Percentiles rank a stretch among this genome's conserved stretches.
phyloP scores from a whole-genome alignment of 2,888 invertebrate species.

The Thalpophila matura region DNA sequence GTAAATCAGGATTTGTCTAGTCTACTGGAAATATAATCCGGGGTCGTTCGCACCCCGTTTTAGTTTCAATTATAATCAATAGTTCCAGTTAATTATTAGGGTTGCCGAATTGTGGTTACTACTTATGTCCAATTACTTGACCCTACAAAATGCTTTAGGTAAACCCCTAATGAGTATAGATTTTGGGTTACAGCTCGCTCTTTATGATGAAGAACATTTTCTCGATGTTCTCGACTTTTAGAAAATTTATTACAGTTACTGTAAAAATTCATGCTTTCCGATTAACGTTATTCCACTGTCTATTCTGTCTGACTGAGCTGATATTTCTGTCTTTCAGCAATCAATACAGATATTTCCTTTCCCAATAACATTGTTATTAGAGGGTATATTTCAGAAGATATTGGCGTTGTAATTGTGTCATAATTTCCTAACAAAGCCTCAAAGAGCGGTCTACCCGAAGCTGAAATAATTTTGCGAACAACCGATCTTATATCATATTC shows the following conservation, averaged over 20 bases:
- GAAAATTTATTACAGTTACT: conserved; percentile 23
- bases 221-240: conserved; percentile 28
- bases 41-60: conserved; percentile 32
- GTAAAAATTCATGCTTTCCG: not conserved
- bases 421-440: conserved; percentile 34
- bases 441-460: not conserved
- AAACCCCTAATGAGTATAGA: conserved; percentile 47
- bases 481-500: conserved; percentile 17
- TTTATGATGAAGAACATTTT: conserved; percentile 40
- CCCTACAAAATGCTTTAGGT: conserved; percentile 33
- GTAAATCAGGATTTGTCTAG: not conserved
- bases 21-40: conserved; percentile 13
- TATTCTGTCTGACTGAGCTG: not conserved
- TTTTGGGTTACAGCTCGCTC: conserved; percentile 31
- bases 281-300: not conserved
- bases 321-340: not conserved
- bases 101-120: conserved; percentile 38
- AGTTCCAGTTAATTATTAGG: conserved; percentile 40
- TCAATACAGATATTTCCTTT: not conserved
- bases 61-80: conserved; percentile 45
- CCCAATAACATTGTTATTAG: conserved; percentile 19
- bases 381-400: conserved; percentile 22
- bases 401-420: conserved; percentile 16
- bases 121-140: conserved; percentile 45
- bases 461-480: conserved; percentile 15